Base-by-base conservation (phyloP, 2,888 invertebrate species). In the Fissipunctia ypsillon region DNA sequence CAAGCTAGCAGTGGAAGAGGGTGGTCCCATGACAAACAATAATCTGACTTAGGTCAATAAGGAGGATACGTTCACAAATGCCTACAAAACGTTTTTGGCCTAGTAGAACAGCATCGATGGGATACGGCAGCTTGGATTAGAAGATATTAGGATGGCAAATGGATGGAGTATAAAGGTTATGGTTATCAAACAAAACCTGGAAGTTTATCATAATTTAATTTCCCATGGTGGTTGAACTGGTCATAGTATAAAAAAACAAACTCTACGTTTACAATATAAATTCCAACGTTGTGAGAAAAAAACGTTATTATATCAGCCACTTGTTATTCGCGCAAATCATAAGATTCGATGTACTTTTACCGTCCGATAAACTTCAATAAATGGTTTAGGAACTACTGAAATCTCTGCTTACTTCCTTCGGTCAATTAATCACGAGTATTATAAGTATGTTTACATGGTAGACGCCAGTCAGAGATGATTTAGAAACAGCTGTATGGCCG, bases 401-500 rank as follows among this genome's bases (percentile, higher is more conserved):
- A 80, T 66, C 35, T 48, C 38, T 68, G 25, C 38, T 56, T 38
- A 73, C 31, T 77, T 56, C 19, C 28, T n/a, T 52, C n/a, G 12
- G 2, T 16, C 2, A 63, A 50, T 43, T 61, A 45, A 52, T n/a
- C 45, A 19, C 22, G 14, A 35, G 25, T 72, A 38, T 50, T 31
- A 28, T 64, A 59, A 43, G 35, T 59, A 72, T 48, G 22, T 54
- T 43, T 48, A 54, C 41, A 19, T 61, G 38, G 50, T 54, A 78
- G 57, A 82, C 59, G 73, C 45, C 67, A 73, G 64, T 54, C 71
- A 61, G 64, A 50, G 57, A 72, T 71, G 50, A 74, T 69, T 71
- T 60, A 67, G 69, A 84, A 71, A 71, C 77, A 84, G 78, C 71
- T 72, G 74, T 43, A 67, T 25, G 56, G 64, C 35, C n/a, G 56